Base-by-base conservation (phyloP, 2,113 vertebrate genomes). In the Dissostichus mawsoni region DNA sequence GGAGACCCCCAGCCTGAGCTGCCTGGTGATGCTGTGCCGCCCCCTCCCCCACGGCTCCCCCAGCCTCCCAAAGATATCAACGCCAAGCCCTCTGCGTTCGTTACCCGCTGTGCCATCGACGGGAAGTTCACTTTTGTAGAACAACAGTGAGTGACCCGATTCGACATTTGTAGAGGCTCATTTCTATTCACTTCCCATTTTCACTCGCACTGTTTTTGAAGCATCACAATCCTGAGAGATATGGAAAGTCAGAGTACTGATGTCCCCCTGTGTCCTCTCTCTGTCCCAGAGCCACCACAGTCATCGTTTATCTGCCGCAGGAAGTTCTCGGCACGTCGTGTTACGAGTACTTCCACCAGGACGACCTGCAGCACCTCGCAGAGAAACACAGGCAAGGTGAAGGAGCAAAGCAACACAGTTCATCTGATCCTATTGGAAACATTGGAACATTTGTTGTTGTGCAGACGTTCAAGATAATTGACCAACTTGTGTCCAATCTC, bases 111-210 rank as follows among this genome's bases (percentile, higher is more conserved):
- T 87, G 94, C 97, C 81, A 95, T 97, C 94, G 97, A 97, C 82
- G 97, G 97, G 72, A 97, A 97, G 89, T 97, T 97, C 93, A 97
- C 96, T 86, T 98, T 96, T 81, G 95, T 98, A 61, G 97, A 98
- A 92, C 97, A 97, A 81, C 93, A 96, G 97, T 98, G 94, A 92
- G 92, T 89, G 92, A 83, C 55, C 20, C 0, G 50, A 23, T 74
- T 81, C 36, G 1, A 41, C 36, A 41, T 41, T 41, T 41, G 36
- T 8, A 1, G 36, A 41, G 36, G 36, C 36, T 41, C 36, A 41
- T 41, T 41, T 41, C 36, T 41, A 41, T 41, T 41, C 36, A 41
- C 29, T 23, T 17, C 16, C 33, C 36, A 6, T 12, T 14, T 0
- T 20, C 57, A 45, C n/a, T 68, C 5, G 16, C 25, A 25, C 25